Base-by-base conservation (phyloP, 2,888 invertebrate genomes). In the Phyllotreta striolata region DNA sequence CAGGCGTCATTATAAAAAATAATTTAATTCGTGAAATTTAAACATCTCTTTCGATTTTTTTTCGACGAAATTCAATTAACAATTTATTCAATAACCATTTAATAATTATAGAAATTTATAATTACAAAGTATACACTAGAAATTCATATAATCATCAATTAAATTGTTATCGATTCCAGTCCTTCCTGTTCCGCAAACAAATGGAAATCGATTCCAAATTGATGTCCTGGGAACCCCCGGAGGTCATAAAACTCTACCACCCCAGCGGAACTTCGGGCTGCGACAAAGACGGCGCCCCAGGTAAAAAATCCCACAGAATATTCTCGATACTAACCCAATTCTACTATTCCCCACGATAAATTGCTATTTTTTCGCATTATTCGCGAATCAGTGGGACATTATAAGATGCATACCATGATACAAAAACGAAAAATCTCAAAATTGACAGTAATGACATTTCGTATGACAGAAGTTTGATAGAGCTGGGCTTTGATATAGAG, bases 211-310 rank as follows among this genome's bases (percentile, higher is more conserved):
- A 93, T 74, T 85, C 84, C 0, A 85, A 84, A 3, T 79, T 92
- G 39, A 83, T 84, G 3, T 82, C 86, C 0, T 93, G 92, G 92
- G 83, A 88, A 62, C 84, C 88, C 0, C 91, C 92, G 0, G 88
- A 90, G 75, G 86, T 88, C 0, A 79, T 96, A 7, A 80, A 83
- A 14, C 87, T 88, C 56, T 90, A 91, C 80, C 87, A 91, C 73
- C 93, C 95, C 0, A 90, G 91, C 60, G 96, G 96, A 43, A 82
- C 88, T 8, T 83, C 87, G 57, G 96, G 96, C 0, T 89, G 86
- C 71, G 95, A 96, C 77, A 92, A 91, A 72, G 91, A 93, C 70
- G 94, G 93, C 10, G 88, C 91, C 1, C 93, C 93, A 77, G 84
- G 90, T 90, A 82, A 71, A 70, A 49, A 43, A 43, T 10, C n/a